Evolutionary conservation across 2,113 vertebrate species (phyloP).

Genomic region (Syngnathoides biaculeatus): DNA sequence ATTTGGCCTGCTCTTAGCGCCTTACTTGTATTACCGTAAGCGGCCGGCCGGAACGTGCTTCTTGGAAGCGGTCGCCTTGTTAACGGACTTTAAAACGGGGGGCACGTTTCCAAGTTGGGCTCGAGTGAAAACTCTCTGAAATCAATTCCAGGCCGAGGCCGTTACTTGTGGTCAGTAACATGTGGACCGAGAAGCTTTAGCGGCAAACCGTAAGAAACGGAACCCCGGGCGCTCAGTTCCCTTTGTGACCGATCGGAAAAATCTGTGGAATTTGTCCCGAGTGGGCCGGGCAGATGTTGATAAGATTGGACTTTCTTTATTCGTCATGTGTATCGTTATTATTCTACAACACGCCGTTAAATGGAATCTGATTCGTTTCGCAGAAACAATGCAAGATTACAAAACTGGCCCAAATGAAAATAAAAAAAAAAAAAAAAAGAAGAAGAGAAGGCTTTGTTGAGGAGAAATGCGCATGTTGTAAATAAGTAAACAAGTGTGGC

Average conservation of each 20-base stretch:
- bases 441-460: neutral
- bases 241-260: conserved; percentile 24
- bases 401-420: neutral
- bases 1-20: neutral
- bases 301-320: neutral
- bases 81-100: neutral
- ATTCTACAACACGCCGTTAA: neutral
- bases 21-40: neutral
- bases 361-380: neutral
- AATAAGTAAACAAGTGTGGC: neutral
- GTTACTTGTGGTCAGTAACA: neutral
- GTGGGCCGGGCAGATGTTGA: neutral
- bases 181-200: conserved; percentile 10
- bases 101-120: conserved; percentile 2
- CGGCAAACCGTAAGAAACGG: conserved; percentile 16
- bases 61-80: neutral
- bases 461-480: neutral
- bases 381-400: neutral
- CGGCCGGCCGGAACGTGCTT: neutral
- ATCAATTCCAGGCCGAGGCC: conserved; percentile 20
- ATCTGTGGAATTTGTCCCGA: neutral
- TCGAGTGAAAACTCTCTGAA: conserved; percentile 8
- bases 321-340: neutral
- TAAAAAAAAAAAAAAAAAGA: neutral
- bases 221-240: neutral